Percentiles rank a stretch among this genome's conserved stretches.
phyloP scores from a whole-genome alignment of 2,797 vertebrate species.

The Microctenopoma lineatum region DNA sequence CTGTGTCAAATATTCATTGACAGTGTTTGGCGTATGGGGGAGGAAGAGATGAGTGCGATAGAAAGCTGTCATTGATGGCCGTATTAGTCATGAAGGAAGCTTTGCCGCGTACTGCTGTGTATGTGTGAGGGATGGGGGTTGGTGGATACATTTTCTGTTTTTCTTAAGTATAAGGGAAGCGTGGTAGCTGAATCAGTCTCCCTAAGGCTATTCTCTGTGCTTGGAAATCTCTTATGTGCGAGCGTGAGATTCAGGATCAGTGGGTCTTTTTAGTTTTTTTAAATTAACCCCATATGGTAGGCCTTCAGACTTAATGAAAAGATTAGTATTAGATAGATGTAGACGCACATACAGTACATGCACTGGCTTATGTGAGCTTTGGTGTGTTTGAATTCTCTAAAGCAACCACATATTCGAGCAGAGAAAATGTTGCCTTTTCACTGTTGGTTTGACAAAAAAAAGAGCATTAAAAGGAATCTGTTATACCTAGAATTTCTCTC shows the following conservation, averaged over 20 bases:
- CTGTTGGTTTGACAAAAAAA: constrained; percentile 54
- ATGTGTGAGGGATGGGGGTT: constrained; percentile 52
- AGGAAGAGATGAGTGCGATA: constrained; percentile 29
- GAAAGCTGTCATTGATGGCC: constrained; percentile 65
- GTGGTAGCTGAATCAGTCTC: constrained; percentile 68
- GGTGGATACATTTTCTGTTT: constrained; percentile 63
- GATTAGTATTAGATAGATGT: constrained; percentile 72
- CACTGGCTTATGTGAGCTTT: constrained; percentile 19
- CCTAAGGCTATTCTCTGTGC: constrained; percentile 65
- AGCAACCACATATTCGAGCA: constrained; percentile 31
- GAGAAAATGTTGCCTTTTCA: constrained; percentile 57
- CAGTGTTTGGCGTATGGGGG: constrained; percentile 41
- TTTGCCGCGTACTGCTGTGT: constrained; percentile 37
- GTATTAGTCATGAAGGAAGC: constrained; percentile 58
- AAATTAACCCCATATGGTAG: constrained; percentile 77
- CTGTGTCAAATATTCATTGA: constrained; percentile 71
- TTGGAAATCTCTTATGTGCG: constrained; percentile 63
- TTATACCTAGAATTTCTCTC: constrained; percentile 55
- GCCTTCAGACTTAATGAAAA: constrained; percentile 75
- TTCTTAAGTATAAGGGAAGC: constrained; percentile 78
- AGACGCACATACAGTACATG: constrained; percentile 33
- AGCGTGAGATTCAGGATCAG: constrained; percentile 67
- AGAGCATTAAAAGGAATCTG: constrained; percentile 61
- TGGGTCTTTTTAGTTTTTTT: constrained; percentile 64
- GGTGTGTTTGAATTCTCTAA: constrained; percentile 51